Percentiles rank a stretch among this genome's conserved stretches.
These are phyloP conservation scores for Okapia johnstoni DNA, from an alignment of 2,113 vertebrate genomes.

Conservation along the genomic window DNA sequence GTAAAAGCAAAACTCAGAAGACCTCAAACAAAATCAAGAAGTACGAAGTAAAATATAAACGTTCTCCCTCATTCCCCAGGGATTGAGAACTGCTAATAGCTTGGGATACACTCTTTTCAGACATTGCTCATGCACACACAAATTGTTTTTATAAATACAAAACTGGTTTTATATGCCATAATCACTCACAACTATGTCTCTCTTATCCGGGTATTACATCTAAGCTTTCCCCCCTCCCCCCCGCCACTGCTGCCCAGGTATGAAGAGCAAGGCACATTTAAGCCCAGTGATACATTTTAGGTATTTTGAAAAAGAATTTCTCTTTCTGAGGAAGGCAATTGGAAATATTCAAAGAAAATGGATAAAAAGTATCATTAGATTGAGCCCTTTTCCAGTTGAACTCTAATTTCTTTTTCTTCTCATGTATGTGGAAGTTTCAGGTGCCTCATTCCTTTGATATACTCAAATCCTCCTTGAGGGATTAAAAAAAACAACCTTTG, in stretches of 20 bases:
- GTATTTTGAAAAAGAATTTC: neutral
- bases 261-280: neutral
- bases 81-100: neutral
- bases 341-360: neutral
- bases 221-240: neutral
- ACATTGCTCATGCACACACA: neutral
- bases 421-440: neutral
- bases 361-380: neutral
- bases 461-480: neutral
- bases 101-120: neutral
- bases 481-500: neutral
- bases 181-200: neutral
- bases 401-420: neutral
- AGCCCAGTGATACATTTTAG: neutral
- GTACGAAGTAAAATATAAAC: neutral
- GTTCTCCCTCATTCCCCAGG: neutral
- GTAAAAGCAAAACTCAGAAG: neutral
- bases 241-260: too few relatives aligned
- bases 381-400: neutral
- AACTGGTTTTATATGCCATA: neutral
- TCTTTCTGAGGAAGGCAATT: neutral
- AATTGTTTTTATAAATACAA: neutral
- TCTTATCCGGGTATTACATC: neutral
- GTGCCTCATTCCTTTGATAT: neutral
- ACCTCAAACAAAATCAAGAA: neutral